These are phyloP conservation scores for Neocloeon triangulifer DNA, from an alignment of 1,140 invertebrate genomes.

Conservation along the genomic window DNA sequence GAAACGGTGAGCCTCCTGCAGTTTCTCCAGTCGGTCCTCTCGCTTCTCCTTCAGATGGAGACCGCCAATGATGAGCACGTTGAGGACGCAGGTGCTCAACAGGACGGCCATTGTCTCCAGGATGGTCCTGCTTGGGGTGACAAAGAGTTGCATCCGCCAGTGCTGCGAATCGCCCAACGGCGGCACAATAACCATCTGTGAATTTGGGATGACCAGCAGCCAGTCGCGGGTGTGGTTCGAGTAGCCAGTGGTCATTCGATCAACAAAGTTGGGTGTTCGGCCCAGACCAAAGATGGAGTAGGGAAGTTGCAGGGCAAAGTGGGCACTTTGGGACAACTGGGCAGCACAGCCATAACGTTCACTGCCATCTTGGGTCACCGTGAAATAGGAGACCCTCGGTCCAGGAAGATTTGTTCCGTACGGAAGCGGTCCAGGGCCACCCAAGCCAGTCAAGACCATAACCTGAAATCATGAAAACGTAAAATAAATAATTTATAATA, in stretches of 20 bases:
- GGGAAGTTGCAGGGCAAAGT: constrained; percentile 77
- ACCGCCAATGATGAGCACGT: constrained; percentile 61
- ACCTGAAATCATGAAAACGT: too few species aligned
- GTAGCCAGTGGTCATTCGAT: constrained; percentile 64
- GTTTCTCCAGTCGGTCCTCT: constrained; percentile 73
- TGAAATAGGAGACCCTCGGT: constrained; percentile 66
- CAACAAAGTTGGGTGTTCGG: constrained; percentile 92
- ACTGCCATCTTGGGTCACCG: constrained; percentile 59
- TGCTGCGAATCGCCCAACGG: constrained; percentile 45
- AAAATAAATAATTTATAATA: too few species aligned
- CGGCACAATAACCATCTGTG: constrained; percentile 90
- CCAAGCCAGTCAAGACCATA: constrained; percentile 83
- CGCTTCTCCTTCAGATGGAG: constrained; percentile 85
- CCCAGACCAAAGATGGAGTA: constrained; percentile 91
- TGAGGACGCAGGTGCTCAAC: constrained; percentile 63
- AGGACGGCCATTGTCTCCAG: constrained; percentile 76
- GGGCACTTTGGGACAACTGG: constrained; percentile 79
- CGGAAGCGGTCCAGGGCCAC: too few species aligned
- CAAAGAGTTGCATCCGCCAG: constrained; percentile 87
- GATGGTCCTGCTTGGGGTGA: constrained; percentile 87
- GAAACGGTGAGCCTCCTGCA: constrained; percentile 70
- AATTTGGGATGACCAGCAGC: constrained; percentile 92
- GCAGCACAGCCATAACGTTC: constrained; percentile 48
- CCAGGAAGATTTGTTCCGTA: constrained; percentile 77
- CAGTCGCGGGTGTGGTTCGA: constrained; percentile 31